Conservation (phyloP, 2,888 invertebrate genomes). For the Tetramorium bicarinatum region DNA sequence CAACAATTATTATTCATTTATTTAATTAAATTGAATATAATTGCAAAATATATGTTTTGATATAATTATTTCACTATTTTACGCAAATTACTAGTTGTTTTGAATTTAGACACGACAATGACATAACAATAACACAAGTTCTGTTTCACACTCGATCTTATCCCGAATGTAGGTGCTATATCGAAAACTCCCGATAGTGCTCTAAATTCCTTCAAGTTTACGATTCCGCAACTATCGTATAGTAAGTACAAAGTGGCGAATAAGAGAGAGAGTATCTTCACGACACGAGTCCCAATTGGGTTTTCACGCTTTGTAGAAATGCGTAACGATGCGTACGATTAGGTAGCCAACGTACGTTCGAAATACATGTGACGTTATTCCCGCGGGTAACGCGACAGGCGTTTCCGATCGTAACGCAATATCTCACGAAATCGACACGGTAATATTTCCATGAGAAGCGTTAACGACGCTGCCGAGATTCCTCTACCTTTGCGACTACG, state of each 20-base stretch:
- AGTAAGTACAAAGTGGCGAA: slow-evolving; percentile 29
- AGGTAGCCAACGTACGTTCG: slow-evolving; percentile 56
- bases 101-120: too few relatives aligned
- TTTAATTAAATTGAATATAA: background rate
- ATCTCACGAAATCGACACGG: slow-evolving; percentile 77
- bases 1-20: background rate
- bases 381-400: slow-evolving; percentile 75
- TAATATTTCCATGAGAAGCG: slow-evolving; percentile 75
- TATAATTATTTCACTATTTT: background rate
- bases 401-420: slow-evolving; percentile 73
- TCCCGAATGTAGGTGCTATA: background rate
- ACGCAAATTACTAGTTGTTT: background rate
- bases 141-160: slow-evolving; percentile 3
- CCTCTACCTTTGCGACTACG: slow-evolving; percentile 41
- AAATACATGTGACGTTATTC: slow-evolving; percentile 70
- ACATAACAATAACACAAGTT: background rate
- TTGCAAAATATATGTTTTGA: background rate
- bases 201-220: slow-evolving; percentile 38
- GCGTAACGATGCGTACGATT: slow-evolving; percentile 65
- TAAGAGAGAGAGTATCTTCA: slow-evolving; percentile 42
- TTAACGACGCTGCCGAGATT: slow-evolving; percentile 75
- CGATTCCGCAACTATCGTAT: slow-evolving; percentile 14
- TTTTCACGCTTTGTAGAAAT: slow-evolving; percentile 54
- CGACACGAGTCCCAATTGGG: slow-evolving; percentile 63
- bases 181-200: slow-evolving; percentile 31